Evolutionary conservation across 35 echinoderm and acorn worm species (phyloP).

Genomic region (Lytechinus variegatus): DNA sequence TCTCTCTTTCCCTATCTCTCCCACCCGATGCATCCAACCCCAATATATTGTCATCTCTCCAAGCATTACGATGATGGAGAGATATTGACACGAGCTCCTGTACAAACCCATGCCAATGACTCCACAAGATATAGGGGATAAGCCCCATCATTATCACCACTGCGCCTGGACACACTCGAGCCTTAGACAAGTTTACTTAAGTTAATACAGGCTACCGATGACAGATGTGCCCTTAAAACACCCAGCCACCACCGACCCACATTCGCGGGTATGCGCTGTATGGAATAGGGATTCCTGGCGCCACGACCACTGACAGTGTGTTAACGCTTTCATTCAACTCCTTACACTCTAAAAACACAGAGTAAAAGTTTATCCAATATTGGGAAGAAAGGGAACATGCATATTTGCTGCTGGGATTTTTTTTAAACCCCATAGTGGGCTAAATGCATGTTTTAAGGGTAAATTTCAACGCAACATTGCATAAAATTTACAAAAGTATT

Average conservation of each 20-base stretch:
- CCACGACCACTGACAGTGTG: background rate
- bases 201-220: background rate
- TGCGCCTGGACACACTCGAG: background rate
- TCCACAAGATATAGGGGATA: background rate
- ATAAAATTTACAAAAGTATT: too few relatives aligned
- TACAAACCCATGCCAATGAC: background rate
- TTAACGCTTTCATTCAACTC: background rate
- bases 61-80: background rate
- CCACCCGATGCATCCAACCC: too few relatives aligned
- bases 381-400: too few relatives aligned
- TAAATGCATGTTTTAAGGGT: too few relatives aligned
- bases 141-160: background rate
- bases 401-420: too few relatives aligned
- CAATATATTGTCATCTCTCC: background rate
- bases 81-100: background rate
- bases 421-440: too few relatives aligned
- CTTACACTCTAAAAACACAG: too few relatives aligned
- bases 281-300: background rate
- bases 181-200: slow-evolving; percentile 7
- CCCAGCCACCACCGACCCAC: background rate
- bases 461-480: too few relatives aligned
- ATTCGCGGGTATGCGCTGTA: background rate
- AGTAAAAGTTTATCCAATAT: too few relatives aligned
- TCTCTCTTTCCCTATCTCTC: too few relatives aligned
- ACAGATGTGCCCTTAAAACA: background rate